These are phyloP conservation scores for Sinhomidia bicolor DNA, from an alignment of 2,888 invertebrate genomes.

Conservation along the genomic window DNA sequence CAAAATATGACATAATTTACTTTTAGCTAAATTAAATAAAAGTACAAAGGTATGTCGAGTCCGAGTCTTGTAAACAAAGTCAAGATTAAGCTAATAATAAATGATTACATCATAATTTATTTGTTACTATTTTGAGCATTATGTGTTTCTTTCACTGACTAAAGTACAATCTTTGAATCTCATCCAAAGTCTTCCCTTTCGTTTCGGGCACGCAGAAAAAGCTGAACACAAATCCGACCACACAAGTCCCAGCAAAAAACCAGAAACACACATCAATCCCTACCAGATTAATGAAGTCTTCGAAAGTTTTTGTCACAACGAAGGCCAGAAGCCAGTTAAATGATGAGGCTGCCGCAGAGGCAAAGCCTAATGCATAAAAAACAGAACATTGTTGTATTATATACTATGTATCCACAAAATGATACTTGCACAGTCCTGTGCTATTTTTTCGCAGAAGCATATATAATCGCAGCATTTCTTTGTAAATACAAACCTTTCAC, in stretches of 20 bases:
- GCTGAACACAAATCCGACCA: slow-evolving; percentile 68
- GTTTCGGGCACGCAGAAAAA: slow-evolving; percentile 75
- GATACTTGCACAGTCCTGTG: not conserved
- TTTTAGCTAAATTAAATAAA: not conserved
- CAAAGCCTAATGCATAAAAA: slow-evolving; percentile 50
- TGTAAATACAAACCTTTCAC: slow-evolving; percentile 62
- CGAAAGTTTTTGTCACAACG: slow-evolving; percentile 76
- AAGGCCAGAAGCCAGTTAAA: slow-evolving; percentile 77
- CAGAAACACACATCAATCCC: slow-evolving; percentile 74
- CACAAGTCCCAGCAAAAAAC: slow-evolving; percentile 69
- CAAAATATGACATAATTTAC: not conserved
- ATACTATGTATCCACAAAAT: not conserved
- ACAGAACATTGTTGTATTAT: not conserved
- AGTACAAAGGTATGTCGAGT: not conserved
- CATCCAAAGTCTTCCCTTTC: slow-evolving; percentile 74
- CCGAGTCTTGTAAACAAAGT: not conserved
- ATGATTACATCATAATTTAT: not conserved
- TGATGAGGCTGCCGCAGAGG: slow-evolving; percentile 63
- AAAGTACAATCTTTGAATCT: slow-evolving; percentile 74
- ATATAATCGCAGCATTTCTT: not conserved
- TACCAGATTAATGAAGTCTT: slow-evolving; percentile 54
- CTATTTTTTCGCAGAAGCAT: not conserved
- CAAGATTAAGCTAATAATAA: too few relatives aligned
- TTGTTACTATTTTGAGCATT: not conserved
- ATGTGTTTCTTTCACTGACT: not conserved